Percentiles rank a stretch among this genome's conserved stretches.
phyloP scores from a whole-genome alignment of 2,113 vertebrate genomes.

The Oceanites oceanicus region DNA sequence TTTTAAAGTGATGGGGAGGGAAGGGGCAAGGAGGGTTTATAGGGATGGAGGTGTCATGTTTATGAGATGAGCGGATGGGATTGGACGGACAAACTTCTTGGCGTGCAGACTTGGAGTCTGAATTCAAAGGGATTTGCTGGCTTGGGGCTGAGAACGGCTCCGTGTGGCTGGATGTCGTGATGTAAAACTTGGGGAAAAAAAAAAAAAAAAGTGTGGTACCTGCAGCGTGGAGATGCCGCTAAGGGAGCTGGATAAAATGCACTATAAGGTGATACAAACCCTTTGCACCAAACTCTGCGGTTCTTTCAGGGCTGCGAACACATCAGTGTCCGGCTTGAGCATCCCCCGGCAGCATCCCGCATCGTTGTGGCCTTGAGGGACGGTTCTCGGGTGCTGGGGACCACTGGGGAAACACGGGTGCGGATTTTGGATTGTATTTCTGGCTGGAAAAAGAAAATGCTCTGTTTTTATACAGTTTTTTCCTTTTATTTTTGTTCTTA shows the following conservation, averaged over 20 bases:
- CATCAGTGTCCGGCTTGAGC: not conserved
- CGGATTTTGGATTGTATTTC: accelerated
- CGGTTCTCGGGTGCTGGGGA: not conserved
- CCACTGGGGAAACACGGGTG: not conserved
- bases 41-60: not conserved
- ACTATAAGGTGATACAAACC: accelerated
- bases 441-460: accelerated
- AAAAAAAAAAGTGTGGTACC: too few species aligned
- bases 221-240: accelerated
- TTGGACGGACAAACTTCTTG: not conserved
- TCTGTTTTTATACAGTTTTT: accelerated
- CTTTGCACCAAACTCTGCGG: not conserved
- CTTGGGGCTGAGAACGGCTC: not conserved
- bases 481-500: not conserved
- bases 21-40: not conserved
- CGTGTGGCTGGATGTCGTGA: accelerated
- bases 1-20: not conserved
- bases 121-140: not conserved
- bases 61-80: not conserved
- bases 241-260: accelerated
- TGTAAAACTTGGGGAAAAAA: not conserved
- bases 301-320: accelerated
- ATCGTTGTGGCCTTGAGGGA: accelerated
- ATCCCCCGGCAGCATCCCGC: not conserved
- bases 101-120: not conserved